Conservation (phyloP, 2,888 invertebrate genomes). For the Diaprepes abbreviatus region DNA sequence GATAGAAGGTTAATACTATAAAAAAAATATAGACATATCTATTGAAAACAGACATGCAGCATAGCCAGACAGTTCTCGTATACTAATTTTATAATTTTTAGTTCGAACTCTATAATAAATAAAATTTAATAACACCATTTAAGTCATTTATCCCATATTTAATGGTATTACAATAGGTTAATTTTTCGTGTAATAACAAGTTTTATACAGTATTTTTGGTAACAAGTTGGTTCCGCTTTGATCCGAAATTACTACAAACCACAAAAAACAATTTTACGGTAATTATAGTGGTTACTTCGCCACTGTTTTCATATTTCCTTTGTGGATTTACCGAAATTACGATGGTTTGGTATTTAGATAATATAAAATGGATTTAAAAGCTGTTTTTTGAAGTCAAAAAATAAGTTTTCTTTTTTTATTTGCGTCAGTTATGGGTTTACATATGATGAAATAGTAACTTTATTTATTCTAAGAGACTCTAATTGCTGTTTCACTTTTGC, state of each 20-base stretch:
- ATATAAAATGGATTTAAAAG: not conserved
- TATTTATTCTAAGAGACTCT: no score
- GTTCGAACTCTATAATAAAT: not conserved
- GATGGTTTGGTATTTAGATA: not conserved
- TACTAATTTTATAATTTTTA: no score
- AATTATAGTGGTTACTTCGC: conserved; percentile 18
- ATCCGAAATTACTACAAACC: conserved; percentile 25
- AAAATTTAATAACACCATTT: not conserved
- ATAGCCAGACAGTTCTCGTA: no score
- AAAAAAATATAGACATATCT: no score
- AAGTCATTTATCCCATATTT: not conserved
- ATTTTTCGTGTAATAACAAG: conserved; percentile 6
- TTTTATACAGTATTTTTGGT: conserved; percentile 20
- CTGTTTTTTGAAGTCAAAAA: not conserved
- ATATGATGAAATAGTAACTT: no score
- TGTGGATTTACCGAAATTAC: not conserved
- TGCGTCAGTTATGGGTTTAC: no score
- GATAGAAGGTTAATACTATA: no score
- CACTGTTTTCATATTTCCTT: conserved; percentile 12
- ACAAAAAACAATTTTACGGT: conserved; percentile 30
- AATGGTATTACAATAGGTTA: conserved; percentile 2
- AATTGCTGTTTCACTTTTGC: no score
- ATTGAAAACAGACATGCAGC: no score
- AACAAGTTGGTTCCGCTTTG: conserved; percentile 25
- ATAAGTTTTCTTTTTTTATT: no score